Conservation (phyloP, 2,797 vertebrate species). For the Tragopan temminckii region DNA sequence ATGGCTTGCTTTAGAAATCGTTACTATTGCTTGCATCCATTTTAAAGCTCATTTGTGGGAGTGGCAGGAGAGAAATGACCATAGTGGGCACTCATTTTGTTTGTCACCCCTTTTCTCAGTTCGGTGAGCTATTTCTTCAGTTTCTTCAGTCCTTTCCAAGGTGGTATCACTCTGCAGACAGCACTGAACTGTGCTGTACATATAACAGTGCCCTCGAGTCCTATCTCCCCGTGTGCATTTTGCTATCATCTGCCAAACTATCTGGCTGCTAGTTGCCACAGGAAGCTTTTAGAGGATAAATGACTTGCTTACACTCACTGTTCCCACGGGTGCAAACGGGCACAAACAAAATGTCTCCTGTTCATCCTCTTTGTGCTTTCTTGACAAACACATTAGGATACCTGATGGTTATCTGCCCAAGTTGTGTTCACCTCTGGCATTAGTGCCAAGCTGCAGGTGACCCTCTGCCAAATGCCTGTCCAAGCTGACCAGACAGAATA, state of each 20-base stretch:
- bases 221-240: not conserved
- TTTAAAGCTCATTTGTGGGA: not conserved
- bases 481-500: not conserved
- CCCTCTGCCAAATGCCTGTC: not conserved
- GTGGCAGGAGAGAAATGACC: not conserved
- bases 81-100: conserved; percentile 7
- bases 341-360: not conserved
- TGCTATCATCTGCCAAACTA: not conserved
- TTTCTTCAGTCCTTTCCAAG: not conserved
- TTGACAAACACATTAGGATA: not conserved
- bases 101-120: not conserved
- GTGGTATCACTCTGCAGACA: not conserved
- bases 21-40: not conserved
- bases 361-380: not conserved
- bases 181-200: not conserved
- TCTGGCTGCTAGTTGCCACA: not conserved
- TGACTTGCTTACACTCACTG: not conserved
- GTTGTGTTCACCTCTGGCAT: not conserved
- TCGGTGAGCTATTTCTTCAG: not conserved
- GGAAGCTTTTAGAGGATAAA: not conserved
- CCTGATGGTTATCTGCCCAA: not conserved
- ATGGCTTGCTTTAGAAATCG: conserved; percentile 6
- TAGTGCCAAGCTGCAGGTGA: accelerated
- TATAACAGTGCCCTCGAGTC: not conserved
- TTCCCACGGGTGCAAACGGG: accelerated